Base-by-base conservation (phyloP, 2,113 vertebrate genomes). In the Syngnathus typhle region DNA sequence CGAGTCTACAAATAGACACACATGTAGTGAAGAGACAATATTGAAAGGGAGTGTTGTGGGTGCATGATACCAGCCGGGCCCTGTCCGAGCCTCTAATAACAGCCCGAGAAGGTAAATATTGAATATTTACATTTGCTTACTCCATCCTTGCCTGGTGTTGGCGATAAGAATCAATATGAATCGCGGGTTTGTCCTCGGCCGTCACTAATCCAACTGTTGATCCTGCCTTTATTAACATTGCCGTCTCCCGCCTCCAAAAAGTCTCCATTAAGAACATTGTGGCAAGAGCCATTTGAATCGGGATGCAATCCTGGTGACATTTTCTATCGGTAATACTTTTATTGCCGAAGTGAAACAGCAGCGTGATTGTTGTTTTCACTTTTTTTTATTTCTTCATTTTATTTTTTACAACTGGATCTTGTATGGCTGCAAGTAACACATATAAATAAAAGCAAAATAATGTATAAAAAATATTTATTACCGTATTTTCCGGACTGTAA, bases 81-180 rank as follows among this genome's bases (percentile, higher is more conserved):
- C 60, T 75, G 82, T 87, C 87, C 85, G 65, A 82, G 69, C 79
- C 76, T 90, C 85, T 87, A 90, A 92, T 91, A 91, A 92, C 89
- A 87, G 18, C 75, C 77, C 81, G 73, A 72, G 64, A 89, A 83
- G 73, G 90, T 89, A 90, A 92, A 91, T 91, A 92, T 91, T 92
- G 85, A 89, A 91, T 91, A 91, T 91, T 90, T 92, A 88, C 89
- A 91, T 88, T 91, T 88, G 87, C 89, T 86, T 88, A 88, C 86
- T 84, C 79, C 83, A 51, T 82, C 80, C 83, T 86, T 79, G 72
- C 66, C 83, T 84, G 52, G 12, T 62, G 73, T 83, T 71, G 85
- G 80, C 77, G 68, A 82, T 85, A 82, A 78, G 85, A 91, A 88
- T 91, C 88, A 84, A 91, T 90, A 84, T 74, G 78, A 87, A 87